Evolutionary conservation across 2,113 vertebrate genomes (phyloP), one percentile per base, ranked within the genome.

Genomic region (Periophthalmodon schlosseri): DNA sequence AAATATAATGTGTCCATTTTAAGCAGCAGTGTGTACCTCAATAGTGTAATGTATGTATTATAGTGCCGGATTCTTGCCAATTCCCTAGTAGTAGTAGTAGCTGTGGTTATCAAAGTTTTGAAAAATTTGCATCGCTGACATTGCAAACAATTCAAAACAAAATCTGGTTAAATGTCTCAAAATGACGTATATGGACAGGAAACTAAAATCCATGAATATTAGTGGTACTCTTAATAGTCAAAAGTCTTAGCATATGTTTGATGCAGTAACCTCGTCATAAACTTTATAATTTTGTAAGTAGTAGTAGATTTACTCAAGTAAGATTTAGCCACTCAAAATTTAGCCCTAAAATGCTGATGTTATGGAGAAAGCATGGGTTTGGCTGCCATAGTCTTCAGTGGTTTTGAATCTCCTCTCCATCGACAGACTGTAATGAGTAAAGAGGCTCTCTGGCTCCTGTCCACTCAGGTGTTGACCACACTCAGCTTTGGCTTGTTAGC

Each of bases 401-500:
- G 20, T 72, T 82, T 80, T 87, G 91, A 90, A 92, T 93, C 88
- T 88, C 77, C 88, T 91, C 89, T 80, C 79, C 86, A 92, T 91
- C 61, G 87, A 90, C 87, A 89, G 84, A 33, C 75, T 75, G 78
- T 91, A 92, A 93, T 91, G 88, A 92, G 89, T 75, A 87, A 86
- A 91, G 78, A 93, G 90, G 76, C 90, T 93, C 92, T 90, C 87
- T 93, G 92, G 90, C 88, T 70, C 65, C 69, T 67, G 39, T 92
- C 90, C 93, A 91, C 75, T 71, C 74, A 87, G 85, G 81, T 87
- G 86, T 81, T 86, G 78, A 90, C 84, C 71, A 24, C 54, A 73
- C 64, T 71, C 63, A 6, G 83, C 69, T 60, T 9, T 57, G 84
- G 63, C 82, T 90, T 80, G 86, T 90, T 90, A 87, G 83, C 83